Conservation (phyloP, 2,113 vertebrate species). For the Cephalopholis sonnerati region DNA sequence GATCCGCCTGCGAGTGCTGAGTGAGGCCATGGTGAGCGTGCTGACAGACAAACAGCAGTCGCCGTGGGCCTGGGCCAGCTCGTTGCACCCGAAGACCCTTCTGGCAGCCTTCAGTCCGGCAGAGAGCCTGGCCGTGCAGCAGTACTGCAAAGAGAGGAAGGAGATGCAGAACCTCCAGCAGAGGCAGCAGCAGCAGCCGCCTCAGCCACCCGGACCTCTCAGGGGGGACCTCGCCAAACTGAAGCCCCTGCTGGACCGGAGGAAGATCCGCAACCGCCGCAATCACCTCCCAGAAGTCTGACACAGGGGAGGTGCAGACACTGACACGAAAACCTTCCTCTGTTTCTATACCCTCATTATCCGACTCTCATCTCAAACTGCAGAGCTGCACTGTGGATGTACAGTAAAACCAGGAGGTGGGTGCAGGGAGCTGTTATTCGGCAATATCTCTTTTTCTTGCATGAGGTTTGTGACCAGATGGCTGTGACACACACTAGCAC, state of each 20-base stretch:
- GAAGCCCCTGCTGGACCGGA: conserved; percentile 93
- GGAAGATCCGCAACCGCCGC: conserved; percentile 95
- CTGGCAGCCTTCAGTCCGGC: conserved; percentile 90
- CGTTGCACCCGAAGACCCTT: conserved; percentile 90
- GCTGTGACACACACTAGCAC: conserved; percentile 67
- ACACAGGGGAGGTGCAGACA: conserved; percentile 44
- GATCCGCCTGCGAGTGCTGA: conserved; percentile 93
- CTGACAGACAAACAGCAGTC: conserved; percentile 91
- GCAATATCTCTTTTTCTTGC: conserved; percentile 58
- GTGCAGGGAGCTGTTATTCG: conserved; percentile 26
- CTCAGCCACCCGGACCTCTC: conserved; percentile 68
- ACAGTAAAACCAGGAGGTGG: conserved; percentile 36
- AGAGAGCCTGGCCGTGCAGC: conserved; percentile 92
- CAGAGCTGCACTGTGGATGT: conserved; percentile 40
- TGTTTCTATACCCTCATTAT: conserved; percentile 27
- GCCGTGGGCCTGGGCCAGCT: conserved; percentile 90
- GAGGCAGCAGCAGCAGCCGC: conserved; percentile 54
- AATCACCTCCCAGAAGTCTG: conserved; percentile 90
- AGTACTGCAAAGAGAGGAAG: conserved; percentile 95
- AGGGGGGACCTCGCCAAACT: conserved; percentile 95
- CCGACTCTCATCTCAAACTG: conserved; percentile 49
- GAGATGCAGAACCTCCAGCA: conserved; percentile 85
- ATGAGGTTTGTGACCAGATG: conserved; percentile 73
- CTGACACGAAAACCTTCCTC: conserved; percentile 14
- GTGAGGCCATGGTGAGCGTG: conserved; percentile 88